Evolutionary conservation across 30 jellyfish, hydroid and myxozoan species (phyloP).

Genomic region (Euphysa ruthae): DNA sequence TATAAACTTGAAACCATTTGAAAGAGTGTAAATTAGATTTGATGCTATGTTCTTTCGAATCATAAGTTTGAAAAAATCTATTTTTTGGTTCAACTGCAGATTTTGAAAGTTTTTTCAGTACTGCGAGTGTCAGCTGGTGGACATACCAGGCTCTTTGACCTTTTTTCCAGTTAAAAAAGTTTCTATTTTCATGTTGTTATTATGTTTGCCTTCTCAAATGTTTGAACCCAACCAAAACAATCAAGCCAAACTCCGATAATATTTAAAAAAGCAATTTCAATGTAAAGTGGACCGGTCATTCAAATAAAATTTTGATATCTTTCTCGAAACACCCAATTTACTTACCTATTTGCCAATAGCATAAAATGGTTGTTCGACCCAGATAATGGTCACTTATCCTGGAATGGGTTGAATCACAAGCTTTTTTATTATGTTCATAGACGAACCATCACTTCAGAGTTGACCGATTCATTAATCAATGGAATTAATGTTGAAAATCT

Average conservation of each 20-base stretch:
- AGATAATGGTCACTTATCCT: neutral
- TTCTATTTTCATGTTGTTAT: neutral
- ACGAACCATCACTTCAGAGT: neutral
- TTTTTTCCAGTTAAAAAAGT: neutral
- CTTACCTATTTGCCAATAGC: conserved; percentile 12
- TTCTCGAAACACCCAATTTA: conserved; percentile 39
- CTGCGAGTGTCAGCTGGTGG: too few species aligned
- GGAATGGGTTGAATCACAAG: neutral
- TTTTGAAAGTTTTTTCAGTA: too few species aligned
- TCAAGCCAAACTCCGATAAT: conserved; percentile 49
- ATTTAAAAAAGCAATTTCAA: conserved; percentile 26
- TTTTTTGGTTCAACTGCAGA: too few species aligned
- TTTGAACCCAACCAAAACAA: conserved; percentile 18
- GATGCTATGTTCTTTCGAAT: too few species aligned
- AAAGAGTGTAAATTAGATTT: too few species aligned
- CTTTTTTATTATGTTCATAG: neutral
- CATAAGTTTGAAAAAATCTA: too few species aligned
- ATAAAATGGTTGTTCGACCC: neutral
- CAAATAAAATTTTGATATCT: conserved; percentile 7
- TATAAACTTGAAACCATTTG: too few species aligned
- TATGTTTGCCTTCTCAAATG: neutral
- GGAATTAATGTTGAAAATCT: too few species aligned
- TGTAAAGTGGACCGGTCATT: conserved; percentile 56
- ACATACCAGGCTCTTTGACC: too few species aligned
- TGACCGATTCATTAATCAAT: neutral